Percentiles rank a stretch among this genome's conserved stretches.
Evolutionary conservation across 2,888 invertebrate genomes (phyloP).

Genomic region (Plutella xylostella): DNA sequence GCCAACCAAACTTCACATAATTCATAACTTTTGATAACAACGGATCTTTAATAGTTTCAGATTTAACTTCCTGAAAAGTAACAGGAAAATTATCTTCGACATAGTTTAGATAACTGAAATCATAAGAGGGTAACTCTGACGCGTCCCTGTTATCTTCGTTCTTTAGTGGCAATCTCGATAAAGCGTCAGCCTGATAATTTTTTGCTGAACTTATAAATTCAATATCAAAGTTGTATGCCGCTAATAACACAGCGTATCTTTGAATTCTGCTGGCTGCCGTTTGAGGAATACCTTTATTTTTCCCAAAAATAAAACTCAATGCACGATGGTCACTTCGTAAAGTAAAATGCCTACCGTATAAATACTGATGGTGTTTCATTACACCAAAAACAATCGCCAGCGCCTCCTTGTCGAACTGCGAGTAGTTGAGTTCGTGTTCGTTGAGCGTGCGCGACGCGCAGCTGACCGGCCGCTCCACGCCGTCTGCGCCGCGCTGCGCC

Average conservation of each 20-base stretch:
- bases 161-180: constrained; percentile 3
- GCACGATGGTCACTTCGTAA: constrained; percentile 1
- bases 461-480: no score
- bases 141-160: not conserved
- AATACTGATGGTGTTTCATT: constrained; percentile 16
- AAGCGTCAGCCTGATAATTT: constrained; percentile 4
- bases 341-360: constrained; percentile 1
- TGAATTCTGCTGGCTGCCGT: constrained; percentile 6
- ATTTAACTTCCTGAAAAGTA: constrained; percentile 13
- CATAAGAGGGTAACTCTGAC: no score
- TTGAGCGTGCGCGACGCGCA: constrained; percentile 6
- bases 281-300: constrained; percentile 4
- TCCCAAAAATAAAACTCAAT: constrained; percentile 4
- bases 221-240: constrained; percentile 3
- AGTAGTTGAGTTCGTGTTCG: not conserved
- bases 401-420: constrained; percentile 14
- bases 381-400: constrained; percentile 20
- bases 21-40: constrained; percentile 16
- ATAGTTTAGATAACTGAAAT: constrained; percentile 12
- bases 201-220: not conserved
- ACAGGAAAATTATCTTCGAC: constrained; percentile 11
- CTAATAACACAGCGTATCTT: constrained; percentile 1
- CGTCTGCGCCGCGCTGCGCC: constrained; percentile 15
- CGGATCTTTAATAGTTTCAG: constrained; percentile 12
- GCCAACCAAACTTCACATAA: constrained; percentile 19